These are phyloP conservation scores for Dicaeum eximium DNA, from an alignment of 2,113 vertebrate species.

Conservation along the genomic window DNA sequence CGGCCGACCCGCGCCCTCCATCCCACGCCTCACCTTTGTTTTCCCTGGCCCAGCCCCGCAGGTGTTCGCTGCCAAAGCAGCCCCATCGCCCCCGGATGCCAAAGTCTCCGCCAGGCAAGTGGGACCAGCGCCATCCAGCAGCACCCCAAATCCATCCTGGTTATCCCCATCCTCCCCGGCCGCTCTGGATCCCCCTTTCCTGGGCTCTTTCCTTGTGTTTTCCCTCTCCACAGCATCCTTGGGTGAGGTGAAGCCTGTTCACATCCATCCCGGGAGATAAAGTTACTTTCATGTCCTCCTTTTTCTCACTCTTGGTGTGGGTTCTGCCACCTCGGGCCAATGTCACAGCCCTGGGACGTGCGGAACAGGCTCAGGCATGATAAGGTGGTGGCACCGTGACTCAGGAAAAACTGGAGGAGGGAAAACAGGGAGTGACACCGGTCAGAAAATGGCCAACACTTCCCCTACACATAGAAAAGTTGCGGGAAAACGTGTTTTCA, in stretches of 20 bases:
- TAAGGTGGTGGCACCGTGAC: not conserved
- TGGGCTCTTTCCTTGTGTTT: not conserved
- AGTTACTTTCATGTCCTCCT: not conserved
- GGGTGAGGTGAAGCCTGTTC: not conserved
- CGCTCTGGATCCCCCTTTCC: not conserved
- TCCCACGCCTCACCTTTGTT: not conserved
- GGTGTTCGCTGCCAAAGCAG: not conserved
- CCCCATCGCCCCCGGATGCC: not conserved
- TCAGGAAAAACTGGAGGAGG: not conserved
- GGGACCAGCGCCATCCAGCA: not conserved
- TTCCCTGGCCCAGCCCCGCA: not conserved
- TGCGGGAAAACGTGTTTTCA: rapidly evolving
- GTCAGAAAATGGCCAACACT: not conserved
- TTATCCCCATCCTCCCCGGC: rapidly evolving
- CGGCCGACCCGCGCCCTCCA: not conserved
- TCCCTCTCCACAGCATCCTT: not conserved
- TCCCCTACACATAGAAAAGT: not conserved
- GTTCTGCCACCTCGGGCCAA: not conserved
- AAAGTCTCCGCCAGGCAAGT: rapidly evolving
- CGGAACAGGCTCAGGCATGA: not conserved
- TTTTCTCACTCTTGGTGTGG: not conserved
- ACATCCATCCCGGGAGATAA: rapidly evolving
- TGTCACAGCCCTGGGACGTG: not conserved
- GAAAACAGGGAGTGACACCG: not conserved
- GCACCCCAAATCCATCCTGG: not conserved